Conservation (phyloP, 2,113 vertebrate species). For the Tor tambroides region DNA sequence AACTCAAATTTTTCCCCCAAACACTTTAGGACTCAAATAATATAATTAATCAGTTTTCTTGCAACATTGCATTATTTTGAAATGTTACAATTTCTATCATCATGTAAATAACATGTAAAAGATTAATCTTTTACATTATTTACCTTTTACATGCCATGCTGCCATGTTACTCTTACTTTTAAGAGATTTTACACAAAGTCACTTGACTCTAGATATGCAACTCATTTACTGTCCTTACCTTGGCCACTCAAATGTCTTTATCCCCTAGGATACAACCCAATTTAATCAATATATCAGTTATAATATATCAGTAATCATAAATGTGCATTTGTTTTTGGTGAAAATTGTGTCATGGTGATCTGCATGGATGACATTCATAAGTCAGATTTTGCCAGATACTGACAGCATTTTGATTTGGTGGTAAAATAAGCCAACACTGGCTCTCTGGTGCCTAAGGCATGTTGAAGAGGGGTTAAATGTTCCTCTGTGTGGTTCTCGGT, state of each 20-base stretch:
- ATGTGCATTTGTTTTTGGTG: neutral
- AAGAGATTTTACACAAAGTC: neutral
- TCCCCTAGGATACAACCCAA: neutral
- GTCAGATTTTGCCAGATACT: neutral
- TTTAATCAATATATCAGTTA: neutral
- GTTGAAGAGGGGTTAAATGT: conserved; percentile 31
- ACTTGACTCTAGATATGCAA: neutral
- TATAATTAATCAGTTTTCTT: neutral
- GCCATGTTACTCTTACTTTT: neutral
- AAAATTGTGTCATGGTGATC: neutral
- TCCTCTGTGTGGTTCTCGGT: conserved; percentile 3
- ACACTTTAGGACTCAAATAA: neutral
- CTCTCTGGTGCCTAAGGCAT: conserved; percentile 3
- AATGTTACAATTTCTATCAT: neutral
- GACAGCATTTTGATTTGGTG: neutral
- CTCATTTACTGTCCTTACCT: neutral
- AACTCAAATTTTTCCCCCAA: neutral
- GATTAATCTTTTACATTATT: too few species aligned
- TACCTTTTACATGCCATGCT: too few species aligned
- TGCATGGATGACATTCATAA: neutral
- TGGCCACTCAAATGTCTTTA: neutral
- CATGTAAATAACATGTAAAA: neutral
- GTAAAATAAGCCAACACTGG: neutral
- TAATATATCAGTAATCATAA: neutral
- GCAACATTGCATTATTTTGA: neutral